phyloP scores from a whole-genome alignment of 2,113 vertebrate species.

The Xiphophorus hellerii region DNA sequence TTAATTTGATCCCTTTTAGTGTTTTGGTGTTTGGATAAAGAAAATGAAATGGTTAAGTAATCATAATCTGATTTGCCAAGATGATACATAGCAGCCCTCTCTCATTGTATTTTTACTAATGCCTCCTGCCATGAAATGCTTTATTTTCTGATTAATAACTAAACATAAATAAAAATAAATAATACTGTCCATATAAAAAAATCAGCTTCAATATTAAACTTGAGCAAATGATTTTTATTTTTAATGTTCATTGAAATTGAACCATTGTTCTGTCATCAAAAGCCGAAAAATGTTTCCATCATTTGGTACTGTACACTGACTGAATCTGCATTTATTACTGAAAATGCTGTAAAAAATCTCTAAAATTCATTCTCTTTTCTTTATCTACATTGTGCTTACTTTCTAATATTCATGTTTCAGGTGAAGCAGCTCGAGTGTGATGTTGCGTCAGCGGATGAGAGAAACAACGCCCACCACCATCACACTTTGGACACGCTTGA shows the following conservation, averaged over 20 bases:
- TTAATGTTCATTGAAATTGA: not conserved
- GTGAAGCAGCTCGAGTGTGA: slow-evolving; percentile 94
- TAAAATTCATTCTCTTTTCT: not conserved
- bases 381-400: not conserved
- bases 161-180: too few species aligned
- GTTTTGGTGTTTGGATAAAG: too few species aligned
- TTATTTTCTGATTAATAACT: too few species aligned
- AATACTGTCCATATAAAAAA: too few species aligned
- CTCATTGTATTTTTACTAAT: too few species aligned
- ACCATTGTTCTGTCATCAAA: not conserved
- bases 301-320: not conserved
- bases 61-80: too few species aligned
- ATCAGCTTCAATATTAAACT: too few species aligned
- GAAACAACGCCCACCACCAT: slow-evolving; percentile 79
- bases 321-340: not conserved
- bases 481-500: slow-evolving; percentile 78
- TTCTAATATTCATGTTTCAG: slow-evolving; percentile 28
- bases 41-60: too few species aligned
- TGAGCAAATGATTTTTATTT: too few species aligned
- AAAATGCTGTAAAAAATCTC: not conserved
- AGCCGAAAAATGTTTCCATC: not conserved
- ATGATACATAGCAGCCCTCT: too few species aligned
- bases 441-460: slow-evolving; percentile 88
- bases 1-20: too few species aligned
- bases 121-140: too few species aligned